Percentiles rank a stretch among this genome's conserved stretches.
Conservation (phyloP, 2,113 vertebrate species). For the Pterocles burchelli region DNA sequence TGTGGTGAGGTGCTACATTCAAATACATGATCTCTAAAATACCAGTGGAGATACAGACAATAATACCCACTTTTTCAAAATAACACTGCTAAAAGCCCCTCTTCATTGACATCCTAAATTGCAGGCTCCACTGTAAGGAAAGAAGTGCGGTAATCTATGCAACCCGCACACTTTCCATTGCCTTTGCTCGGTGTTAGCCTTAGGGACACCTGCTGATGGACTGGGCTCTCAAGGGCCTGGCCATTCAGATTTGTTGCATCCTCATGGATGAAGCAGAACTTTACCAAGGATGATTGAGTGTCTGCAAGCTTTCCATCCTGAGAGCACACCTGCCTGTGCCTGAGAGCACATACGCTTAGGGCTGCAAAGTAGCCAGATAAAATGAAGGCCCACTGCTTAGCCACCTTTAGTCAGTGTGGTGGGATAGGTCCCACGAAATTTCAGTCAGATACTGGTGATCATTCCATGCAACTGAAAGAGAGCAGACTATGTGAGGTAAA, state of each 20-base stretch:
- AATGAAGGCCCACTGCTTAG: not conserved
- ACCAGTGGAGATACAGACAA: not conserved
- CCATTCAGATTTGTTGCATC: not conserved
- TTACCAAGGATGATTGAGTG: not conserved
- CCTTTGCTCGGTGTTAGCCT: not conserved
- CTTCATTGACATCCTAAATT: not conserved
- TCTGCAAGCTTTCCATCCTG: not conserved
- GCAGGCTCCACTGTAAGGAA: not conserved
- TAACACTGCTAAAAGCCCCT: not conserved
- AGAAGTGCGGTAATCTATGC: not conserved
- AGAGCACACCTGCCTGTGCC: not conserved
- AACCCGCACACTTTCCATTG: not conserved
- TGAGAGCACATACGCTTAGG: not conserved
- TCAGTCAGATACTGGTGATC: not conserved
- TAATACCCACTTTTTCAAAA: not conserved
- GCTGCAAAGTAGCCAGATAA: not conserved
- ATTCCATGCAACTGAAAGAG: not conserved
- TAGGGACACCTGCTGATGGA: not conserved
- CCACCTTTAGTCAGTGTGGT: not conserved
- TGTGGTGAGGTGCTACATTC: not conserved
- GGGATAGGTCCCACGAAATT: not conserved
- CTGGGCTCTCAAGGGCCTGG: fast-evolving
- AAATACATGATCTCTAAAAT: not conserved
- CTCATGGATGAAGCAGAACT: not conserved
- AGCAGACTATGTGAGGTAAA: not conserved